Evolutionary conservation across 2,113 vertebrate genomes (phyloP), one percentile per base, ranked within the genome.

Genomic region (Chunga burmeisteri): DNA sequence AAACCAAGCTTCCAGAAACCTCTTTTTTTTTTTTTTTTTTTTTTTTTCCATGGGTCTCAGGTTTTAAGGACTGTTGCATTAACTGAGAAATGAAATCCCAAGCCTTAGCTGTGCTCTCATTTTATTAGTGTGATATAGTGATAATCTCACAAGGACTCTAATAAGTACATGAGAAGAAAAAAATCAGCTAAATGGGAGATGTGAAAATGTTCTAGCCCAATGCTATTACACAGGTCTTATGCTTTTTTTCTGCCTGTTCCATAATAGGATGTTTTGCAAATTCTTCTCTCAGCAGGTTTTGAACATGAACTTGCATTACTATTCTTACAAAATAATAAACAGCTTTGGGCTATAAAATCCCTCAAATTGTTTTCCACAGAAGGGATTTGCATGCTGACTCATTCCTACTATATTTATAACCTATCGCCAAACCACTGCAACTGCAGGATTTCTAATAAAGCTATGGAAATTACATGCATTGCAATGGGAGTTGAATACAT

Each of bases 301-400:
- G 96, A 96, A 96, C 96, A 97, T 97, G 98, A 98, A 98, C 97
- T 98, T 98, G 92, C 94, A 96, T 98, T 98, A 97, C 95, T 94
- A 72, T 96, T 97, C 97, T 97, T 97, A 95, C 94, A 97, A 98
- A 98, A 98, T 98, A 98, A 98, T 98, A 98, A 98, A 98, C 97
- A 98, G 94, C 97, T 98, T 97, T 98, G 94, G 94, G 97, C 98
- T 97, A 98, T 98, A 98, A 98, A 98, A 97, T 93, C 97, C 95
- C 96, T 95, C 86, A 98, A 95, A 98, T 98, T 98, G 97, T 98
- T 98, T 97, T 98, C 97, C 95, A 91, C 94, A 95, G 98, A 97
- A 97, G 97, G 97, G 95, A 98, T 98, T 98, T 98, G 97, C 98
- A 98, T 98, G 98, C 98, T 98, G 98, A 98, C 98, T 98, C 98